Conservation (phyloP, 2,113 vertebrate genomes). For the Leucopsar rothschildi region DNA sequence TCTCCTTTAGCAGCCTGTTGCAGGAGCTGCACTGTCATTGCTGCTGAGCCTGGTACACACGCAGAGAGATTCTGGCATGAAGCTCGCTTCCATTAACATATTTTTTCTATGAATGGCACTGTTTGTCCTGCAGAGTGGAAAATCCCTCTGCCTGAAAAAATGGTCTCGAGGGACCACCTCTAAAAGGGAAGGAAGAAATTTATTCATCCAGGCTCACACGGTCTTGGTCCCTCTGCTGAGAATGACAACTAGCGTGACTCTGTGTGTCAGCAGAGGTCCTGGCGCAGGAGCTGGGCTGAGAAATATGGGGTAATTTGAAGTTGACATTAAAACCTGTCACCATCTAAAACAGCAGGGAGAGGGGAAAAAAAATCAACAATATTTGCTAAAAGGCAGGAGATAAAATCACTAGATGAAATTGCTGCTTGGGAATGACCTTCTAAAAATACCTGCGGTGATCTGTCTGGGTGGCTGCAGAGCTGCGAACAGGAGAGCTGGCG, state of each 20-base stretch:
- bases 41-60: neutral
- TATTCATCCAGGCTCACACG: neutral
- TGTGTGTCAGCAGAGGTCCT: neutral
- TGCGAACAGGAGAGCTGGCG: neutral
- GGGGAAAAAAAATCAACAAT: neutral
- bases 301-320: constrained; percentile 53
- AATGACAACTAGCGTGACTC: neutral
- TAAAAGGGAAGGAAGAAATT: constrained; percentile 15
- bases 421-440: constrained; percentile 33
- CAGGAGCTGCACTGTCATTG: constrained; percentile 44
- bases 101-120: constrained; percentile 52
- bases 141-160: constrained; percentile 50
- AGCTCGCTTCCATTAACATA: constrained; percentile 48
- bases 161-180: constrained; percentile 5
- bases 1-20: neutral
- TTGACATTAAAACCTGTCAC: constrained; percentile 60
- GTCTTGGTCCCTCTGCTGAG: constrained; percentile 29
- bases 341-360: constrained; percentile 9
- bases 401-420: constrained; percentile 51
- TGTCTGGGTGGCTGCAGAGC: constrained; percentile 6
- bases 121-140: constrained; percentile 52
- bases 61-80: constrained; percentile 13
- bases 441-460: constrained; percentile 50
- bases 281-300: constrained; percentile 8
- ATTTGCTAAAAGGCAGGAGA: constrained; percentile 55